Base-by-base conservation (phyloP, 2,888 invertebrate species). In the Scrobipalpa costella region DNA sequence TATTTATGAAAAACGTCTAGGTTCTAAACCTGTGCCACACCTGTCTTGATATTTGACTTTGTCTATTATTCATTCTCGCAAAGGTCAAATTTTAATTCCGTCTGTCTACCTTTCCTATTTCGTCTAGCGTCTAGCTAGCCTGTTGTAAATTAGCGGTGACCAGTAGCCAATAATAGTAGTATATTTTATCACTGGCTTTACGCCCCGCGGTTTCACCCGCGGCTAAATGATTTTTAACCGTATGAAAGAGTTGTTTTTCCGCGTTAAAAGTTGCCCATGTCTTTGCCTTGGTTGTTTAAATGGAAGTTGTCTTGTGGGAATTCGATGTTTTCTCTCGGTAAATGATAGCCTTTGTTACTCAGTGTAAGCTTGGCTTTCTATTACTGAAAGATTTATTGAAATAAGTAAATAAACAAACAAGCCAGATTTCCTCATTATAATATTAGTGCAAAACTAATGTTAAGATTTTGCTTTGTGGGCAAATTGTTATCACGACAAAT, bases 21-120 rank as follows among this genome's bases (percentile, higher is more conserved):
- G 11, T 52, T 27, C 21, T 1, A 55, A 33, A 55, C 55, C 33
- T 55, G 33, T 33, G 55, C 55, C 34, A 55, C 55, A 55, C 55
- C 55, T 55, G 55, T 34, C n/a, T 55, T 55, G 55, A 55, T 55
- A 34, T 34, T 55, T 55, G 55, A 55, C 55, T 55, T 55, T 13
- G 55, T 55, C 33, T 55, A 55, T 27, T 34, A 55, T 55, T 55
- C 55, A 55, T 34, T 1, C 27, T 33, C n/a, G 33, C 34, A 55
- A 52, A 55, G 55, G 55, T 55, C 55, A 55, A 34, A 15, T 33
- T 55, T 52, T 27, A 55, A 27, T 55, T 55, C 34, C 33, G 55
- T 55, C 55, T 55, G 55, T 33, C 55, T 55, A 34, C 34, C 21
- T 52, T 19, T 52, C 33, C 52, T 50, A 52, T 33, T 27, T 55